Percentiles rank a stretch among this genome's conserved stretches.
Evolutionary conservation across 2,797 vertebrate genomes (phyloP).

Genomic region (Petrocephalus schoutedeni): DNA sequence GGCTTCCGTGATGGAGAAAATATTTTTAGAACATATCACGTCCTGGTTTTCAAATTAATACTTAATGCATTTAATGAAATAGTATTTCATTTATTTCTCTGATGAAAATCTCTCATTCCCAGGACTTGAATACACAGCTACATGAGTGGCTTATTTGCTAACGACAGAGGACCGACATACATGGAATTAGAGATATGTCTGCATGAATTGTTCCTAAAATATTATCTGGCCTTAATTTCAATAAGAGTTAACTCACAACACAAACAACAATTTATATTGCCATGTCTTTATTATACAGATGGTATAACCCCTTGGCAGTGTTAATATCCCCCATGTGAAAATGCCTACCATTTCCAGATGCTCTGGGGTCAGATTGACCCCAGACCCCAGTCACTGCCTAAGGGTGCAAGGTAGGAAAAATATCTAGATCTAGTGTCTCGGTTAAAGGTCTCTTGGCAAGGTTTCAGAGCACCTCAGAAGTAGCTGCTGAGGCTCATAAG

Average conservation of each 20-base stretch:
- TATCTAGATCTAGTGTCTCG: not conserved
- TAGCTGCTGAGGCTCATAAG: not conserved
- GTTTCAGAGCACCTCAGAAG: not conserved
- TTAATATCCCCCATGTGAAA: too few relatives aligned
- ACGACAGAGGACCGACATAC: too few relatives aligned
- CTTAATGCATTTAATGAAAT: conserved; percentile 25
- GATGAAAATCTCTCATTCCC: not conserved
- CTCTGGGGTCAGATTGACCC: too few relatives aligned
- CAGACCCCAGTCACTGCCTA: too few relatives aligned
- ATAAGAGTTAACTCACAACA: not conserved
- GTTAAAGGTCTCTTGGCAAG: not conserved
- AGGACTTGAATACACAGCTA: not conserved
- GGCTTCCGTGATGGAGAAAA: conserved; percentile 25
- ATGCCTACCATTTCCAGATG: too few relatives aligned
- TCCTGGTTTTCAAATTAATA: conserved; percentile 24
- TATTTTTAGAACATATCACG: conserved; percentile 26
- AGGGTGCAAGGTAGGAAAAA: not conserved
- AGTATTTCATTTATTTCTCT: not conserved
- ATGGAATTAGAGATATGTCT: not conserved
- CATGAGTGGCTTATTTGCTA: not conserved
- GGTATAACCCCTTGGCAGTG: not conserved
- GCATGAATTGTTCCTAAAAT: not conserved
- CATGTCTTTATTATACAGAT: not conserved
- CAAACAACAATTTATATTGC: not conserved
- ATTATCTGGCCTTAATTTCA: not conserved